Evolutionary conservation across 2,888 invertebrate genomes (phyloP).

Genomic region (Frankliniella intonsa): DNA sequence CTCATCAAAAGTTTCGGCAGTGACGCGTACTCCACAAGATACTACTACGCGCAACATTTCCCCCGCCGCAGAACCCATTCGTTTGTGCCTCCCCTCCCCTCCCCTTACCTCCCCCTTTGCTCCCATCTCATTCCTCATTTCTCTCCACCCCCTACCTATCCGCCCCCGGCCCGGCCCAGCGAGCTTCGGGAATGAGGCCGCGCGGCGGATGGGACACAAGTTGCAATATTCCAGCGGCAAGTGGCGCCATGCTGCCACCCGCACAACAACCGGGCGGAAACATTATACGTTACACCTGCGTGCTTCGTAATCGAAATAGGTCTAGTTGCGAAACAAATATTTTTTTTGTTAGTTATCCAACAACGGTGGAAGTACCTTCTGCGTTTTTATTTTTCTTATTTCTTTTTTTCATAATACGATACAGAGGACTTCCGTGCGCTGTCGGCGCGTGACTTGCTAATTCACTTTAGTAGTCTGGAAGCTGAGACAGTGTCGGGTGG

Average conservation of each 20-base stretch:
- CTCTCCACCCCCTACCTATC: neutral
- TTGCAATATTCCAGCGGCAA: neutral
- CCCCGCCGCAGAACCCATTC: neutral
- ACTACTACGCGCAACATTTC: constrained; percentile 2
- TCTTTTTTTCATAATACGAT: no score
- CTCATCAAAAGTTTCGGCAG: constrained; percentile 22
- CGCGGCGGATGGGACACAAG: neutral
- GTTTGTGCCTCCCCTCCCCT: neutral
- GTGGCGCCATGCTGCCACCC: neutral
- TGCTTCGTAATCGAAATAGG: no score
- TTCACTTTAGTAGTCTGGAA: no score
- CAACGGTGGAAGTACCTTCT: no score
- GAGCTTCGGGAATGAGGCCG: no score
- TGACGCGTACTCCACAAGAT: constrained; percentile 8
- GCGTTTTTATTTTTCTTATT: no score
- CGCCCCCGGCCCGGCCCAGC: neutral
- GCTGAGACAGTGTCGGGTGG: no score
- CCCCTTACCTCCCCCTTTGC: neutral
- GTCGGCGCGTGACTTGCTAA: no score
- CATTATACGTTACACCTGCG: neutral
- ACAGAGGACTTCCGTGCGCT: no score
- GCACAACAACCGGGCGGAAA: neutral
- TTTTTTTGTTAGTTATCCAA: no score
- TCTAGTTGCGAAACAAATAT: no score
- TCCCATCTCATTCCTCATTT: neutral